A percentile compares a stretch with the other conserved stretches of the same genome.
Conservation (phyloP, 2,797 vertebrate genomes). For the Tragelaphus eurycerus region DNA sequence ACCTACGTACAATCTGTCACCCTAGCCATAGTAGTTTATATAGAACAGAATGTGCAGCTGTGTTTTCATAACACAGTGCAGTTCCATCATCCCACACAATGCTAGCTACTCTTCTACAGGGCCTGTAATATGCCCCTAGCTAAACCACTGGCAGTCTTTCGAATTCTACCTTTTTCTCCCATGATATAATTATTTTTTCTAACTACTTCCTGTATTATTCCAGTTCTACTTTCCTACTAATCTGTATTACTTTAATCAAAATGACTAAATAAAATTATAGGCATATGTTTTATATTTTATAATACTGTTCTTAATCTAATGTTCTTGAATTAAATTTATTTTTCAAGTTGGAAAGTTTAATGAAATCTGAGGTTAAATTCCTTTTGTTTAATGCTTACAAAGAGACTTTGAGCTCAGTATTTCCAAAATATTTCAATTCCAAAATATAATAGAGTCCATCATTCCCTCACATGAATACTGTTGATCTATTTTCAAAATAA, state of each 20-base stretch:
- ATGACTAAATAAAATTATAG: not conserved
- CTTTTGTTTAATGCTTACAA: not conserved
- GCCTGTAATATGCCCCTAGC: not conserved
- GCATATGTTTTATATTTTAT: not conserved
- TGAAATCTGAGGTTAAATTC: not conserved
- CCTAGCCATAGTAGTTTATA: not conserved
- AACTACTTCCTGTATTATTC: not conserved
- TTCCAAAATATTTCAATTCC: not conserved
- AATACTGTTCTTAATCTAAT: not conserved
- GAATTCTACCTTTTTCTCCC: not conserved
- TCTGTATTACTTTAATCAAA: conserved; percentile 36
- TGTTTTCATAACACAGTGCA: conserved; percentile 7
- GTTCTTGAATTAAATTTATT: not conserved
- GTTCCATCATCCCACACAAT: not conserved
- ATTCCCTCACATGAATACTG: not conserved
- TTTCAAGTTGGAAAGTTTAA: not conserved
- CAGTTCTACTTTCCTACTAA: not conserved
- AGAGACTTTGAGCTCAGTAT: not conserved
- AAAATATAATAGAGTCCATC: not conserved
- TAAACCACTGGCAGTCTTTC: not conserved
- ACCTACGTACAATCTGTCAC: conserved; percentile 5
- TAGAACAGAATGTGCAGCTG: not conserved
- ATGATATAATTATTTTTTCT: not conserved
- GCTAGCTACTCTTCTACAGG: not conserved
- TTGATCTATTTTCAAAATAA: not conserved